Evolutionary conservation across 1,140 invertebrate genomes (phyloP), one percentile per base, ranked within the genome.

Genomic region (Lordiphosa mommai): DNA sequence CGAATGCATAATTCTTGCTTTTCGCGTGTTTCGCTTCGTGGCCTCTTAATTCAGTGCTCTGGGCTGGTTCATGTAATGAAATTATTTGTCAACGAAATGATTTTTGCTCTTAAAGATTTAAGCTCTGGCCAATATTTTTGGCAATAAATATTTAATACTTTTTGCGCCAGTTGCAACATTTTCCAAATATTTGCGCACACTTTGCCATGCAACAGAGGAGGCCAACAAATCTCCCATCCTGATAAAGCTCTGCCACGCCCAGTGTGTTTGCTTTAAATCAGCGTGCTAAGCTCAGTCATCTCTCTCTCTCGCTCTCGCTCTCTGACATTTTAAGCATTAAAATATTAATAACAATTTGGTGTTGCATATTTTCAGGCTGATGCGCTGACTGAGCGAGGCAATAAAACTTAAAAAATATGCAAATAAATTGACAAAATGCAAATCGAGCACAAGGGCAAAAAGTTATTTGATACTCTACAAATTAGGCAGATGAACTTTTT

Each of bases 301-400:
- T 30, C 7, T 34, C 2, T 30, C 30, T 17, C 13, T 34, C 8
- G 1, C 36, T 38, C 23, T 36, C 34, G 4, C 46, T 13, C 13
- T 27, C 10, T 13, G 36, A 48, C 76, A 82, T 56, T 82, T 71
- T 71, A 49, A 64, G 53, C 56, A 66, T 77, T 80, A 51, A 82
- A 82, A 64, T 82, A 84, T 84, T 84, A 84, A 82, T 82, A 82
- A 57, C 66, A 76, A 82, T 84, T 82, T 71, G 53, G 55, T 76
- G 57, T 46, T 71, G 61, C 71, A 84, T 76, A 71, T 84, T 71
- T 76, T 57, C 65, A 71, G 50, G 46, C 46, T 61, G 72, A 61
- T 72, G 72, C 36, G n/a, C n/a, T n/a, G n/a, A n/a, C n/a, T n/a
- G n/a, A n/a, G n/a, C n/a, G 53, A 27, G 36, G 8, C 33, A 40